Conservation (phyloP, 1,140 invertebrate species). For the Cylas formicarius region DNA sequence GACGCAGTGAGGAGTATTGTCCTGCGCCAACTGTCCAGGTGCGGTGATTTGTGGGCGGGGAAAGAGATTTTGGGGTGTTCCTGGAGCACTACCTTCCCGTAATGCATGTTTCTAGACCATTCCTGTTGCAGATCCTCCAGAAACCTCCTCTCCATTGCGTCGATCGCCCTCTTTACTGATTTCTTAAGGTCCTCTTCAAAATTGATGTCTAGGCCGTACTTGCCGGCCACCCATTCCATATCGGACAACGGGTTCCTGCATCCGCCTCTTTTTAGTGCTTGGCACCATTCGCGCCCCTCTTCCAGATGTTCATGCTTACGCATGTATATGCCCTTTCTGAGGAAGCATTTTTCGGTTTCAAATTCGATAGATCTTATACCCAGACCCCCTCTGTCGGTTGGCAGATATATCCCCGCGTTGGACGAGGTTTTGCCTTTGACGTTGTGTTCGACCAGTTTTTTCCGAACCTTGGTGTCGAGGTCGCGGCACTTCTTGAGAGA, state of each 20-base stretch:
- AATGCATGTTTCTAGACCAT: slow-evolving; percentile 16
- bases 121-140: slow-evolving; percentile 5
- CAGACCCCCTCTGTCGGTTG: slow-evolving; percentile 15
- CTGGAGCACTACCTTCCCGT: slow-evolving; percentile 6
- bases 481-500: slow-evolving; percentile 20
- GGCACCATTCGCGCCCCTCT: slow-evolving; percentile 10
- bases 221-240: not conserved
- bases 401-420: slow-evolving; percentile 18
- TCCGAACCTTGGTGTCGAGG: slow-evolving; percentile 20
- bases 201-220: not conserved
- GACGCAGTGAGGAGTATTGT: slow-evolving; percentile 6
- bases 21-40: slow-evolving; percentile 14
- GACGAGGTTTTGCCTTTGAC: slow-evolving; percentile 17
- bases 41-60: slow-evolving; percentile 14
- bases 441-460: slow-evolving; percentile 17
- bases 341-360: slow-evolving; percentile 15
- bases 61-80: slow-evolving; percentile 12
- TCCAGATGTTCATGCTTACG: slow-evolving; percentile 9
- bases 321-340: slow-evolving; percentile 15
- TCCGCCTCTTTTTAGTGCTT: slow-evolving; percentile 6
- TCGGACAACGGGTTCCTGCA: slow-evolving; percentile 19
- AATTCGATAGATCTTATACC: slow-evolving; percentile 15
- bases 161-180: not conserved
- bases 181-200: not conserved
- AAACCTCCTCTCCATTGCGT: slow-evolving; percentile 1